Evolutionary conservation across 2,113 vertebrate species (phyloP).

Genomic region (Brachyhypopomus occidentalis): DNA sequence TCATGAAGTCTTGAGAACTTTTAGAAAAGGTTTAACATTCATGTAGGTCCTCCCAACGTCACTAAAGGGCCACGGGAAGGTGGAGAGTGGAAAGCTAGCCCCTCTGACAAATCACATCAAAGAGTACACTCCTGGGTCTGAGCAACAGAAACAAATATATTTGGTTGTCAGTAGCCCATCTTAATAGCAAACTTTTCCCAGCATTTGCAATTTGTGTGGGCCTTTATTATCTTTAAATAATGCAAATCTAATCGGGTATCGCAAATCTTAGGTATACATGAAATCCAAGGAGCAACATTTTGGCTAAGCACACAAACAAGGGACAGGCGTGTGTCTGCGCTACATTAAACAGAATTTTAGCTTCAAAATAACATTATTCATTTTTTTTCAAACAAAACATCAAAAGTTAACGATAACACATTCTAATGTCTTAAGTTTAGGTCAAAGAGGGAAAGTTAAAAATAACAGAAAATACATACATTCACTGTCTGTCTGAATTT

Average conservation of each 20-base stretch:
- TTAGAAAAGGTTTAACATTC: constrained; percentile 51
- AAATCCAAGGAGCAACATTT: neutral
- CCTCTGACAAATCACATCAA: constrained; percentile 23
- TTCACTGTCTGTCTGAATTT: constrained; percentile 47
- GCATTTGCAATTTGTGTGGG: constrained; percentile 1
- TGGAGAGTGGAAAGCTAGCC: constrained; percentile 23
- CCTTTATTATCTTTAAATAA: constrained; percentile 8
- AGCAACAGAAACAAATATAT: constrained; percentile 42
- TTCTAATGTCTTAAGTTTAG: constrained; percentile 39
- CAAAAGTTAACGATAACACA: constrained; percentile 8
- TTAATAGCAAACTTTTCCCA: constrained; percentile 21
- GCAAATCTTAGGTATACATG: neutral
- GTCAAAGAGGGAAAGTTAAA: constrained; percentile 34
- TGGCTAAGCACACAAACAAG: constrained; percentile 19
- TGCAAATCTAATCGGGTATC: neutral
- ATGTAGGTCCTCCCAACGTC: constrained; percentile 34
- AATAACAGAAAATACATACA: constrained; percentile 49
- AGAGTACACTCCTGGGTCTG: constrained; percentile 56
- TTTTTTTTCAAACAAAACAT: constrained; percentile 30
- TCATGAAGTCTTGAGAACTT: constrained; percentile 22
- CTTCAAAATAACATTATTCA: constrained; percentile 14
- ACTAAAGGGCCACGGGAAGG: constrained; percentile 8
- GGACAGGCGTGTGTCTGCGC: neutral
- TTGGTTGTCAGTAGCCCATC: constrained; percentile 50
- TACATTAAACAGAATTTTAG: constrained; percentile 16